Evolutionary conservation across 2,797 vertebrate genomes (phyloP), one percentile per base, ranked within the genome.

Genomic region (Chanos chanos): DNA sequence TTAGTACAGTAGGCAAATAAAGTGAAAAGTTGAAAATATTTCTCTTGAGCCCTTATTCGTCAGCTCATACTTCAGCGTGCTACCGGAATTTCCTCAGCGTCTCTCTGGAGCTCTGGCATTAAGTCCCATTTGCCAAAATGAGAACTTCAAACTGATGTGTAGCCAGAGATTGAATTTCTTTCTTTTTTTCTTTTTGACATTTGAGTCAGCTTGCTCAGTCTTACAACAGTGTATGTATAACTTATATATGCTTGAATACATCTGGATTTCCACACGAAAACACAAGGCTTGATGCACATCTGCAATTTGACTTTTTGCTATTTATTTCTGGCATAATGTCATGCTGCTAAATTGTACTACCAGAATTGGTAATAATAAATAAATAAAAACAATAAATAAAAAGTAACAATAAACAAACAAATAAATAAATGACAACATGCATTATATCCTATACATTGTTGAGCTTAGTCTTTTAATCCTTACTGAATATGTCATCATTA

Each of bases 231-330:
- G n/a, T n/a, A 61, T 54, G 47, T 61, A 43, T 40, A 43, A 43
- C 40, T 2, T 40, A 22, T 25, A 49, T 52, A 62, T 62, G 37
- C 40, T 54, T 55, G 47, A 43, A 50, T 74, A 76, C 71, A 81
- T 77, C 73, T 84, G 77, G 71, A 72, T 60, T 65, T 74, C 71
- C 78, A 73, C 75, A 66, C 66, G 77, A 58, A 56, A 68, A 62
- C 71, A 70, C 66, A 75, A 77, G 45, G 34, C 67, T 64, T 47
- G 24, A 61, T 40, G 70, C 76, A 76, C 81, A 87, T 86, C 83
- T 85, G 80, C 81, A 81, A 73, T 63, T 77, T 68, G 61, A 64
- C 51, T 79, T 81, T 71, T 65, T 81, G 77, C 55, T 65, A 78
- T 72, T 83, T 66, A 81, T 83, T 77, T 77, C 68, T 59, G 30